Evolutionary conservation across 2,797 vertebrate species (phyloP).

Genomic region (Tragelaphus eurycerus): DNA sequence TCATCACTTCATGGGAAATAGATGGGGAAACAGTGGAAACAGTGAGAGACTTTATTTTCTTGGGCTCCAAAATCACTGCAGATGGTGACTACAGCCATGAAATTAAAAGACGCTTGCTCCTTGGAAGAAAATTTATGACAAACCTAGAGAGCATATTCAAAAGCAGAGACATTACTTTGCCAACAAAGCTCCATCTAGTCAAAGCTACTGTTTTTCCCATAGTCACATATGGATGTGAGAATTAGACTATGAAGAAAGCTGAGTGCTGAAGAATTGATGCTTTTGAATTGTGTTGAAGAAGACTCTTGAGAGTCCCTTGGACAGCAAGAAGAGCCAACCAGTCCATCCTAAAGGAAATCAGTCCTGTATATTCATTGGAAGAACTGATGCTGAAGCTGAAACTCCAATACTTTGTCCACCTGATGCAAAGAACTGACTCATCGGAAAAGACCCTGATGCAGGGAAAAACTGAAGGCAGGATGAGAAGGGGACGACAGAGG

Average conservation of each 20-base stretch:
- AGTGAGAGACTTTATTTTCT: neutral
- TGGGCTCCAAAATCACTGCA: neutral
- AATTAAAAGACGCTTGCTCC: neutral
- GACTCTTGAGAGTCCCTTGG: neutral
- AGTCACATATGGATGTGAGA: neutral
- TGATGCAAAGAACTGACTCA: neutral
- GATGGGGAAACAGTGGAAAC: neutral
- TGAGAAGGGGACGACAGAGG: neutral
- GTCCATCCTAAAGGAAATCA: neutral
- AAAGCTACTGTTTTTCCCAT: neutral
- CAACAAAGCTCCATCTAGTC: neutral
- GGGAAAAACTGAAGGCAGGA: neutral
- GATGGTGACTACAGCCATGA: neutral
- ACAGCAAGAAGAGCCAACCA: neutral
- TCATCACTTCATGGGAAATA: neutral
- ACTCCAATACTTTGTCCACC: neutral
- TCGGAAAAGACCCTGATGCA: neutral
- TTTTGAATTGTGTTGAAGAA: neutral
- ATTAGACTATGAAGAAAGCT: neutral
- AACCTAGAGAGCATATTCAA: neutral
- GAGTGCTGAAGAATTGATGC: accelerated
- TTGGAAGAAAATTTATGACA: neutral
- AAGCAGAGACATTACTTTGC: neutral
- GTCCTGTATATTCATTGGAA: neutral
- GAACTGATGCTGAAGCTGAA: neutral